These are phyloP conservation scores for Alcedo quadribrachys DNA, from an alignment of 2,797 vertebrate species.

Conservation along the genomic window DNA sequence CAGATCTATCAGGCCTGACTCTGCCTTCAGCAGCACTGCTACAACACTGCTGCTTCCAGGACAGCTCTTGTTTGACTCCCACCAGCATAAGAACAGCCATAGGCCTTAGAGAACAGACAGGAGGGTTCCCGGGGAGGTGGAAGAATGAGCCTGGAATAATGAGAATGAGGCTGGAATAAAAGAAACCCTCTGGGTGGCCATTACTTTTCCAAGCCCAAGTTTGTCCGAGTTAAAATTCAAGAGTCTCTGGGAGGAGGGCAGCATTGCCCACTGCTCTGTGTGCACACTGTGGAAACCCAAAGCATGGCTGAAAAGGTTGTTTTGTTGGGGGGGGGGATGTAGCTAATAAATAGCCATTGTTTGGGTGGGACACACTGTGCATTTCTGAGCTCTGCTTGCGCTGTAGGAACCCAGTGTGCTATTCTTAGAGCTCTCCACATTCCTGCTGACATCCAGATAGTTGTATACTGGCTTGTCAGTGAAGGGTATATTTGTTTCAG, in stretches of 20 bases:
- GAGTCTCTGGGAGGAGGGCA: not conserved
- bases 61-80: not conserved
- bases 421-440: conserved; percentile 45
- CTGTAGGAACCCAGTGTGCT: conserved; percentile 19
- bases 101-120: not conserved
- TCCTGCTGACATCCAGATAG: conserved; percentile 44
- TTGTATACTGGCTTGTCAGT: not conserved
- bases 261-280: not conserved
- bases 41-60: not conserved
- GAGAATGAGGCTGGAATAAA: not conserved
- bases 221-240: not conserved
- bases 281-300: not conserved
- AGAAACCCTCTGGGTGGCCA: not conserved
- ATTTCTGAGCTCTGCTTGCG: not conserved
- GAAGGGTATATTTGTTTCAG: conserved; percentile 25
- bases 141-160: not conserved
- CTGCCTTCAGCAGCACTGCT: not conserved
- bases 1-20: not conserved
- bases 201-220: not conserved
- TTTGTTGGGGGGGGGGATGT: not conserved
- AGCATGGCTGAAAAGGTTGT: not conserved
- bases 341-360: conserved; percentile 4
- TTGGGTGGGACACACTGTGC: not conserved
- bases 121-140: not conserved
- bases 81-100: not conserved